Conservation (phyloP, 2,113 vertebrate genomes). For the Ciconia maguari region DNA sequence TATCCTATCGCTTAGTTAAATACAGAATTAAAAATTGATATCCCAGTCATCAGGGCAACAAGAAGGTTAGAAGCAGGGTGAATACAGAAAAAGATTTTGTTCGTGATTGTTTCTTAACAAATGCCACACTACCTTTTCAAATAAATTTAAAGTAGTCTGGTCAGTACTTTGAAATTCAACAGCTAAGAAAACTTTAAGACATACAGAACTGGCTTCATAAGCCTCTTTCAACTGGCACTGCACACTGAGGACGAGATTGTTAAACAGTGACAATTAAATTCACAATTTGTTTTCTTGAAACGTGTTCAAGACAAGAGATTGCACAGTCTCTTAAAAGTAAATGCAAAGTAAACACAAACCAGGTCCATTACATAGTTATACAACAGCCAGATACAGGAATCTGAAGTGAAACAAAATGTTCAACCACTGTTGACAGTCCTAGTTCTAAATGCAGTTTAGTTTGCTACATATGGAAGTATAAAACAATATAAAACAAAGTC, state of each 20-base stretch:
- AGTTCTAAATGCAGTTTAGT: neutral
- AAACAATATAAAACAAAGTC: neutral
- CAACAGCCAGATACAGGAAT: neutral
- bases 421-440: neutral
- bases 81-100: neutral
- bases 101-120: neutral
- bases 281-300: neutral
- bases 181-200: neutral
- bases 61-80: neutral
- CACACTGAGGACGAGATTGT: neutral
- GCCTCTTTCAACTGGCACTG: neutral
- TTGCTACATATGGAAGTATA: neutral
- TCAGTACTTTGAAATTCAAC: neutral
- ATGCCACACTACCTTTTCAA: neutral
- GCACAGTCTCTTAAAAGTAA: neutral
- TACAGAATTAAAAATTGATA: neutral
- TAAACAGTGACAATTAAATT: neutral
- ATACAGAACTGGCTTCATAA: neutral
- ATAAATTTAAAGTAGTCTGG: neutral
- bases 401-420: neutral
- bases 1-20: neutral
- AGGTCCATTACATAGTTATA: neutral
- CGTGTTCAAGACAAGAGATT: neutral
- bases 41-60: neutral
- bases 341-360: neutral